Evolutionary conservation across 2,888 invertebrate species (phyloP), one percentile per base, ranked within the genome.

Genomic region (Microctonus aethiopoides): DNA sequence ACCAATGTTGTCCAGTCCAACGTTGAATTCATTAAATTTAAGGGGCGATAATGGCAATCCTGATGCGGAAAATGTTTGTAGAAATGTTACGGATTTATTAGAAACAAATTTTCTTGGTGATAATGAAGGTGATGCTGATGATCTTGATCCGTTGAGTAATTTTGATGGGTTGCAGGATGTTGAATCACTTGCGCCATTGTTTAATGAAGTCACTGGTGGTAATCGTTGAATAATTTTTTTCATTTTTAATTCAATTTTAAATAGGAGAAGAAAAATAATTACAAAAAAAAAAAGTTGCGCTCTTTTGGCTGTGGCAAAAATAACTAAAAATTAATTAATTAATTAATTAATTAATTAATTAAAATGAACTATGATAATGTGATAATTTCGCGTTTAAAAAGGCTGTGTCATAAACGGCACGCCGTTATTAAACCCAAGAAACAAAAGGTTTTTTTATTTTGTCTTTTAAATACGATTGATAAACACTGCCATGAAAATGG

Each of bases 141-240:
- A 84, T 74, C 74, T 86, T 32, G 85, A 83, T 59, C 79, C 83
- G 1, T 76, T 86, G n/a, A 79, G 80, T 16, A 84, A 84, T 74
- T 86, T 86, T 54, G 86, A 86, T 46, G 85, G 81, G 26, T 71
- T 86, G 16, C 85, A 84, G 59, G 86, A 86, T 67, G 85, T 85
- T 59, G 85, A 83, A 68, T 81, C 84, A 24, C 78, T 86, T 16
- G 80, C 86, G 24, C 86, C 86, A n/a, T 77, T 86, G 11, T 86
- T 86, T 71, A 86, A 82, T 63, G 86, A 85, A 73, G 86, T 86
- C 24, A 79, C 84, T 7, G 86, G 85, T 73, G 79, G 83, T 39
- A 86, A 86, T 81, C 83, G 82, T 75, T 86, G 76, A 84, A 74
- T 11, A 51, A n/a, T n/a, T n/a, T 51, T n/a, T 16, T 57, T 41